phyloP scores from a whole-genome alignment of 2,797 vertebrate genomes.

The Molossus alvarezi region DNA sequence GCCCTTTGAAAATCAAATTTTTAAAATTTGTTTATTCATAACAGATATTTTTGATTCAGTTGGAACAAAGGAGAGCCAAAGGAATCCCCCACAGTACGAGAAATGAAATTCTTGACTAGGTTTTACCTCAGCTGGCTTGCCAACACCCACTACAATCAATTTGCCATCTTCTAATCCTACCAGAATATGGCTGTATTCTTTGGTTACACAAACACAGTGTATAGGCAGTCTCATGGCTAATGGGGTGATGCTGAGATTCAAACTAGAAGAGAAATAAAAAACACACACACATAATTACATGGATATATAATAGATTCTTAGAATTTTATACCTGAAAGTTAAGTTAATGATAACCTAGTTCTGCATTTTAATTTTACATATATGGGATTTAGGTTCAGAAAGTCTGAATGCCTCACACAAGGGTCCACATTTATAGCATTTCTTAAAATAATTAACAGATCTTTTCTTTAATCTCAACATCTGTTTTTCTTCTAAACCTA shows the following conservation, averaged over 20 bases:
- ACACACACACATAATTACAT: constrained; percentile 59
- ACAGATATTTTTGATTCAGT: constrained; percentile 92
- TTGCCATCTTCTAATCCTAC: constrained; percentile 98
- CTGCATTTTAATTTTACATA: constrained; percentile 44
- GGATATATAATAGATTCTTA: not conserved
- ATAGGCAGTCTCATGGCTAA: constrained; percentile 97
- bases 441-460: constrained; percentile 40
- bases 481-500: constrained; percentile 62
- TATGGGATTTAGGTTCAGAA: constrained; percentile 47
- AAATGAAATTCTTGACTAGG: constrained; percentile 95
- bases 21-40: constrained; percentile 93
- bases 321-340: constrained; percentile 52
- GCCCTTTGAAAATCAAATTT: constrained; percentile 88
- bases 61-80: constrained; percentile 93
- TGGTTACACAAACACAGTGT: constrained; percentile 96
- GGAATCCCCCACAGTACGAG: constrained; percentile 92
- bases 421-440: not conserved
- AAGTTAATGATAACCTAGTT: constrained; percentile 48
- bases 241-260: constrained; percentile 93
- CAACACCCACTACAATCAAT: constrained; percentile 98
- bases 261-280: constrained; percentile 90
- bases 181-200: constrained; percentile 97
- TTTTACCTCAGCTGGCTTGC: constrained; percentile 98
- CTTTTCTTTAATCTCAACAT: constrained; percentile 51
- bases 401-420: not conserved